These are phyloP conservation scores for Mesembrinibis cayennensis DNA, from an alignment of 2,113 vertebrate genomes.

Conservation along the genomic window DNA sequence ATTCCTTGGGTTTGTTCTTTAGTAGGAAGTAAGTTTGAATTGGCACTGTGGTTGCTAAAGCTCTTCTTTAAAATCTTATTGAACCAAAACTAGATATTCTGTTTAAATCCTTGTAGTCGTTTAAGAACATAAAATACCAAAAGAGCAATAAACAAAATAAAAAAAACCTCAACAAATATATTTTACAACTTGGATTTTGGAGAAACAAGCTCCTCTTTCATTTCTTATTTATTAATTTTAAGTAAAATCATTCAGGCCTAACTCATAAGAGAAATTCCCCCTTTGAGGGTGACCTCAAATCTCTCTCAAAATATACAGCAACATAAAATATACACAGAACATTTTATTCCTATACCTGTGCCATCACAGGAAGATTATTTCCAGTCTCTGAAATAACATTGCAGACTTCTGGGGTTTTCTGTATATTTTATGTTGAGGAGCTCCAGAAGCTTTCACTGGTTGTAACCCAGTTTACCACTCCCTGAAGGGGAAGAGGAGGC, in stretches of 20 bases:
- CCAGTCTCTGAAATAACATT: slow-evolving; percentile 24
- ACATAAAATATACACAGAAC: slow-evolving; percentile 18
- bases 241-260: background rate
- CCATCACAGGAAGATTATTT: slow-evolving; percentile 48
- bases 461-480: background rate
- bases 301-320: slow-evolving; percentile 37
- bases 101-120: background rate
- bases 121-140: slow-evolving; percentile 23
- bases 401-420: slow-evolving; percentile 5
- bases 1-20: slow-evolving; percentile 55
- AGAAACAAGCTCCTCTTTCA: background rate
- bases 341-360: background rate
- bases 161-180: background rate
- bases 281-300: slow-evolving; percentile 1
- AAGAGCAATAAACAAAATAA: slow-evolving; percentile 36
- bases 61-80: slow-evolving; percentile 5
- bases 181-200: slow-evolving; percentile 1
- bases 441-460: background rate
- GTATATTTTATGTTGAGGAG: background rate
- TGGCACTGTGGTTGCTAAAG: slow-evolving; percentile 43
- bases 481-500: background rate
- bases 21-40: slow-evolving; percentile 61
- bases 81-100: slow-evolving; percentile 39
- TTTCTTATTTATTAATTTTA: slow-evolving; percentile 51
- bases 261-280: slow-evolving; percentile 20